Percentiles rank a stretch among this genome's conserved stretches.
Evolutionary conservation across 2,888 invertebrate genomes (phyloP).

Genomic region (Pyrgus malvae): DNA sequence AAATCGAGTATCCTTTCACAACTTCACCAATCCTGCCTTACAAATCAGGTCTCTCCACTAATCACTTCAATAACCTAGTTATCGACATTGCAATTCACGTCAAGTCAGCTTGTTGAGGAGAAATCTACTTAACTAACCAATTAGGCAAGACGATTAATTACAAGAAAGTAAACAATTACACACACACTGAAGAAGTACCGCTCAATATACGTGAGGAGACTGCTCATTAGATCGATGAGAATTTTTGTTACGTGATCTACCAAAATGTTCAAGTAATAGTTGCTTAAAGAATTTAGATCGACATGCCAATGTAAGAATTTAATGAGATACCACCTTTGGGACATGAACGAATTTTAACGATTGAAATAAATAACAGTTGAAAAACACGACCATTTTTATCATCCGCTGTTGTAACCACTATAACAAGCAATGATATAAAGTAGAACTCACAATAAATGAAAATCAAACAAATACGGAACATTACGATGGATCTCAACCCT

Average conservation of each 20-base stretch:
- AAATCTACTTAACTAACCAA: constrained; percentile 38
- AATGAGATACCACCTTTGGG: no score
- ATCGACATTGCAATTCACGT: constrained; percentile 13
- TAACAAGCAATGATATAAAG: neutral
- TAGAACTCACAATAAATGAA: neutral
- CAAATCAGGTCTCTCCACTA: neutral
- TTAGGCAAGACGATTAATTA: constrained; percentile 55
- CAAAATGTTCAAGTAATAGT: constrained; percentile 3
- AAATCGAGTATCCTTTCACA: no score
- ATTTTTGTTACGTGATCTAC: constrained; percentile 22
- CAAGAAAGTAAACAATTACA: constrained; percentile 60
- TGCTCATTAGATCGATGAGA: constrained; percentile 28
- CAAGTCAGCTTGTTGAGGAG: constrained; percentile 14
- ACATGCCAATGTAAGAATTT: no score
- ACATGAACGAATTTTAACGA: no score
- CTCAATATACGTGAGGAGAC: constrained; percentile 60
- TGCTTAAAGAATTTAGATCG: constrained; percentile 1
- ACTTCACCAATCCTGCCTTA: no score
- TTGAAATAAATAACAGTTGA: no score
- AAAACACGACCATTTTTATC: no score
- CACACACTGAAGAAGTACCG: constrained; percentile 50
- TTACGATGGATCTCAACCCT: neutral
- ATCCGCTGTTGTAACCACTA: no score
- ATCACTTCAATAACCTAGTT: neutral
- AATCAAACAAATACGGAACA: neutral